phyloP scores from a whole-genome alignment of 2,113 vertebrate genomes.

The Thunnus thynnus region DNA sequence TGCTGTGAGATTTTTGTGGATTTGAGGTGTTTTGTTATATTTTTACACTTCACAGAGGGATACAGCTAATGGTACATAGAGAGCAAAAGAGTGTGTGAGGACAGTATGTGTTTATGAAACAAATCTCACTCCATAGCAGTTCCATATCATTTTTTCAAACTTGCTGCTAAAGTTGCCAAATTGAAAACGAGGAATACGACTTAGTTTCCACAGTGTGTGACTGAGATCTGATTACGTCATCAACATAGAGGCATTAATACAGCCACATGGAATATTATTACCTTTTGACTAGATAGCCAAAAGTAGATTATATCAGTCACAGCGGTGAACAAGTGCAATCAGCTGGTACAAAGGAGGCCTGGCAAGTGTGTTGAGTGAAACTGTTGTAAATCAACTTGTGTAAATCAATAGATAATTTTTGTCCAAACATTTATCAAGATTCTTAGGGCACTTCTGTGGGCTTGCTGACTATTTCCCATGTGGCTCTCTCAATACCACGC shows the following conservation, averaged over 20 bases:
- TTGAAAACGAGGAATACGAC: neutral
- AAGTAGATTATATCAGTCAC: neutral
- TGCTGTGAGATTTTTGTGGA: neutral
- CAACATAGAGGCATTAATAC: neutral
- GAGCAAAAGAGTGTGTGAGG: too few relatives aligned
- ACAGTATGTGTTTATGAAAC: too few relatives aligned
- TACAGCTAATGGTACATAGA: neutral
- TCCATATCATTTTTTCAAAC: too few relatives aligned
- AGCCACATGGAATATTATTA: conserved; percentile 8
- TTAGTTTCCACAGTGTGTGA: neutral
- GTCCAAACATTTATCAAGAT: conserved; percentile 30
- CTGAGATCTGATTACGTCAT: neutral
- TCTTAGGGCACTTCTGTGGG: neutral
- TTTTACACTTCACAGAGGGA: neutral
- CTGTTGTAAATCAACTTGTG: conserved; percentile 23
- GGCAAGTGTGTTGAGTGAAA: conserved; percentile 23
- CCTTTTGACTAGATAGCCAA: conserved; percentile 3
- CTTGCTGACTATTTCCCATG: neutral
- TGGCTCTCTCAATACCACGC: neutral
- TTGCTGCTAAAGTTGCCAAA: neutral
- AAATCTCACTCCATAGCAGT: too few relatives aligned
- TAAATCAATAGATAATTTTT: conserved; percentile 39
- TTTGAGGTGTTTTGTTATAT: neutral
- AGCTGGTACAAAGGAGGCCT: neutral
- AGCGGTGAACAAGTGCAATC: neutral